Evolutionary conservation across 2,113 vertebrate genomes (phyloP), one percentile per base, ranked within the genome.

Genomic region (Pseudorectes ferrugineus): DNA sequence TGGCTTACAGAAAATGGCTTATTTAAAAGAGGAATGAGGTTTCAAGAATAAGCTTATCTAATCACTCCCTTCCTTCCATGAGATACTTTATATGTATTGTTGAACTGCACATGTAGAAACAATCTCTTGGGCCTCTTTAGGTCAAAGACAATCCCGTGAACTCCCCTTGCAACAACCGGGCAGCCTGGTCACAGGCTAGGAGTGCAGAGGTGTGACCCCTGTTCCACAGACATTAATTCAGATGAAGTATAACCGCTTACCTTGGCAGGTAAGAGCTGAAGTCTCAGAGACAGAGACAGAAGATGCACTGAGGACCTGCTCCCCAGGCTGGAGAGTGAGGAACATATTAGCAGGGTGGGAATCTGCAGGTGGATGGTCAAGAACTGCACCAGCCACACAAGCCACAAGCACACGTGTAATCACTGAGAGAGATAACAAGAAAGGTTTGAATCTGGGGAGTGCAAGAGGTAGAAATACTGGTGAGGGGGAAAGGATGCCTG

Each of bases 391-490:
- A 59, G 40, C 12, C 31, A 36, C 35, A 48, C 2, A 6, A 57
- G 33, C 21, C 55, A 66, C 42, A 82, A 36, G 4, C 31, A 19
- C 31, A 40, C 0, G 0, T 0, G 4, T 11, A 59, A 55, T 9
- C 16, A 63, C 29, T 26, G 26, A 42, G 29, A 67, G 46, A 54
- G 3, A 14, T 33, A 13, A 51, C 3, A 67, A 54, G 9, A 36
- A 66, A 79, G 3, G 8, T 43, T 9, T 31, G 38, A 76, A 83
- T 38, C 26, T 46, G 15, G 7, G 2, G 8, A 83, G 9, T 26
- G 5, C 4, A 35, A 43, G 42, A 74, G 13, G 26, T 29, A 33
- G n/a, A 85, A 78, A 33, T 5, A 40, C 0, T 48, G 29, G 55
- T 2, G 1, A 59, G 13, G 26, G 8, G 16, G 25, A 76, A 79